Evolutionary conservation across 1,140 invertebrate genomes (phyloP), one percentile per base, ranked within the genome.

Genomic region (Mercenaria mercenaria): DNA sequence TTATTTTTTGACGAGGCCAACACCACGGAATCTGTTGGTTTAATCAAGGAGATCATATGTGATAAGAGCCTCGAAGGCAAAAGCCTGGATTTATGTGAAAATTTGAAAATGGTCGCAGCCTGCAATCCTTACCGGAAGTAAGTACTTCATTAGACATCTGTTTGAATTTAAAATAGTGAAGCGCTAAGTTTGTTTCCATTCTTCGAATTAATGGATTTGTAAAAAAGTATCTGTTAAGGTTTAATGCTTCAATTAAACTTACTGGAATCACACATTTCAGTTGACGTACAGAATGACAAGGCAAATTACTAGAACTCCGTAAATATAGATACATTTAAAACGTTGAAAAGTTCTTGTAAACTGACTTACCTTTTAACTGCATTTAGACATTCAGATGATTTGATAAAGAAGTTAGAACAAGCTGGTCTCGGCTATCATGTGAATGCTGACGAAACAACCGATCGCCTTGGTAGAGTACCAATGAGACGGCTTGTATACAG

Each of bases 1-100:
- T 77, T 95, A 72, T 95, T 95, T 86, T 95, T 95, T 89, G 95
- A 96, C 88, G 95, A 95, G 86, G 94, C 94, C 3, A 96, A 96
- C 91, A 95, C 95, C 13, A 95, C 95, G 39, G 94, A 94, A 59
- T 91, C 94, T 10, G 93, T 95, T 50, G 94, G 94, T 56, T 61
- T 95, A 23, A 94, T 95, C 69, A 95, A 95, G 86, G 95, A 95
- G 81, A 93, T 95, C 39, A 94, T 95, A 92, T 95, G 95, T 92
- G 95, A 95, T 91, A 89, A 91, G 13, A 88, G 90, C 0, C 88
- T 95, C 59, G 79, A 90, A 26, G 95, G 95, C 47, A 86, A 91
- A 67, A 88, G 84, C 23, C 77, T 95, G 4, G 82, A 89, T 64
- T 15, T 90, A 13, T 87, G 69, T 61, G 26, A 89, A n/a, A 94